Conservation (phyloP, 2,797 vertebrate genomes). For the Setipinna tenuifilis region DNA sequence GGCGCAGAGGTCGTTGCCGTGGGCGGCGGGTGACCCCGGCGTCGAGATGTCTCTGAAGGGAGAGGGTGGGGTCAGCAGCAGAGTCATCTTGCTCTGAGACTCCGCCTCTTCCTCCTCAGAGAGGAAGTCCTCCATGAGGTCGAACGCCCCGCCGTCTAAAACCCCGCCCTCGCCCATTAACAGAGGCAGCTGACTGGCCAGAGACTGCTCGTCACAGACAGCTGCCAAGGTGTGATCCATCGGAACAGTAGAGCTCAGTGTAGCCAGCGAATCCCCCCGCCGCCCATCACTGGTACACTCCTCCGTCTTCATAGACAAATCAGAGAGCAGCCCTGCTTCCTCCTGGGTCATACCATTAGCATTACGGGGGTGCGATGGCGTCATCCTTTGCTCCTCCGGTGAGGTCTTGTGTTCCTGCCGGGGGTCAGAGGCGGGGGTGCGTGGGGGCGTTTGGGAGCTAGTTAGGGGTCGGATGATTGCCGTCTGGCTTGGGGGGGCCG, state of each 20-base stretch:
- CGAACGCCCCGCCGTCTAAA: constrained; percentile 79
- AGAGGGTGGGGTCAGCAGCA: constrained; percentile 92
- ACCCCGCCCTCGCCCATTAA: not conserved
- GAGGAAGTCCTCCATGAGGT: constrained; percentile 89
- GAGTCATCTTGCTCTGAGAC: constrained; percentile 79
- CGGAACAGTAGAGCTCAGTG: constrained; percentile 76
- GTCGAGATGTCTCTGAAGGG: constrained; percentile 91
- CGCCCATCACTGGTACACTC: constrained; percentile 77
- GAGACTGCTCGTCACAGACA: constrained; percentile 68
- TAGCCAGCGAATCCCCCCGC: constrained; percentile 82
- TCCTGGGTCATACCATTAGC: constrained; percentile 77
- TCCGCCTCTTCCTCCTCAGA: constrained; percentile 71
- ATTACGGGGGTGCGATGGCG: constrained; percentile 60
- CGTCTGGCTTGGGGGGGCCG: constrained; percentile 96
- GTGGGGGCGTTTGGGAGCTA: constrained; percentile 78
- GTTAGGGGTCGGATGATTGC: constrained; percentile 99
- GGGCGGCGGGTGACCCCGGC: constrained; percentile 81
- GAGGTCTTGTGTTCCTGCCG: constrained; percentile 84
- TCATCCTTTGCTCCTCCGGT: constrained; percentile 78
- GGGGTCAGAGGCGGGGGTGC: constrained; percentile 75
- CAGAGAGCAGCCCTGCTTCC: constrained; percentile 76
- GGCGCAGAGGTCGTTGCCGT: constrained; percentile 34
- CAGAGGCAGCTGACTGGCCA: constrained; percentile 69
- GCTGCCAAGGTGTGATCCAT: constrained; percentile 70
- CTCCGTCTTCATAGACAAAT: constrained; percentile 73